Evolutionary conservation across 2,797 vertebrate species (phyloP), one percentile per base, ranked within the genome.

Genomic region (Choloepus didactylus): DNA sequence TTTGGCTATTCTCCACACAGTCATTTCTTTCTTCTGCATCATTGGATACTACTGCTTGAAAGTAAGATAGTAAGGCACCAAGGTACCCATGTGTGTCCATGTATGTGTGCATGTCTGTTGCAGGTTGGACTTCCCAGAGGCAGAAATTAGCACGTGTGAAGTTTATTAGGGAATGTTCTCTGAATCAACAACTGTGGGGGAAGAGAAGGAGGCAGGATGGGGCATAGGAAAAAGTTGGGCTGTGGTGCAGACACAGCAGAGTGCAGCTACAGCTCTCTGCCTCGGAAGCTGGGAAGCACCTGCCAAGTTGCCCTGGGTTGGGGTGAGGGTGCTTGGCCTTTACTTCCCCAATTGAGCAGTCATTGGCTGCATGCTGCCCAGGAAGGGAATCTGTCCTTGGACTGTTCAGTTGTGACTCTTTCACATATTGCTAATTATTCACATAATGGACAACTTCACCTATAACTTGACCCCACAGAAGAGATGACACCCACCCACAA

Each of bases 41-140:
- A 99, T 99, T 41, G 99, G 99, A n/a, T 99, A 99, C 98, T 99
- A 99, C 97, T 99, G 99, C 97, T 97, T 99, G 60, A 99, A 99
- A 98, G 99, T 99, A 98, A 94, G 98, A 81, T 10, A 60, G 60
- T 15, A 15, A 83, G 87, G 64, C 80, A 27, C 60, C 31, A 3
- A n/a, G 64, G 64, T 69, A 27, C 66, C 67, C 11, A 67, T 5
- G 27, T 60, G 18, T 4, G 9, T 86, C 14, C 2, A 0, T 79
- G 10, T 4, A 6, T 11, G 6, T 19, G 23, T 44, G 4, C 15
- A 0, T n/a, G n/a, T 38, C 25, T 66, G 2, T 54, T 21, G n/a
- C 46, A 18, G 35, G 21, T 7, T 56, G 49, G 10, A 31, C 14
- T 11, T 44, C 4, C 2, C 5, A 25, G 31, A 46, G 51, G 75